Conservation (phyloP, 2,888 invertebrate species). For the Trichogramma evanescens region DNA sequence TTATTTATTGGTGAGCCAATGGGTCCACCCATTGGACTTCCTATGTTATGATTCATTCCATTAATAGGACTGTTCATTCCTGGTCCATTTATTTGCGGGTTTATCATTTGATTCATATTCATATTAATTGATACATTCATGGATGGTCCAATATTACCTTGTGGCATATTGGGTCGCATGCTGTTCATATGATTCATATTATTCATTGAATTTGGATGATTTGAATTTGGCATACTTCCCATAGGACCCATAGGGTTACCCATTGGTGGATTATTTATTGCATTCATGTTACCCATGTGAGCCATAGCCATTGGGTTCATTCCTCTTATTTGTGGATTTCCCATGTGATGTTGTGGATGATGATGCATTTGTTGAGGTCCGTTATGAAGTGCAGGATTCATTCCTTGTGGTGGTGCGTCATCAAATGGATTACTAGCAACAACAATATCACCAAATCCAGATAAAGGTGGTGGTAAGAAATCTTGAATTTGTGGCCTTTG, state of each 20-base stretch:
- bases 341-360: slow-evolving; percentile 56
- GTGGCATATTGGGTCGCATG: slow-evolving; percentile 69
- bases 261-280: slow-evolving; percentile 45
- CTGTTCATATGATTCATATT: slow-evolving; percentile 64
- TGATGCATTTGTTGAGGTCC: slow-evolving; percentile 48
- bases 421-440: slow-evolving; percentile 93
- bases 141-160: slow-evolving; percentile 55
- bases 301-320: slow-evolving; percentile 55
- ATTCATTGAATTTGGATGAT: slow-evolving; percentile 56
- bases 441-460: slow-evolving; percentile 88
- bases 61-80: slow-evolving; percentile 64
- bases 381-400: slow-evolving; percentile 50
- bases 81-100: slow-evolving; percentile 46
- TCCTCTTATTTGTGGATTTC: slow-evolving; percentile 60
- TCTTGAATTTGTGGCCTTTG: slow-evolving; percentile 70
- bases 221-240: slow-evolving; percentile 55
- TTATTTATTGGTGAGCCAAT: slow-evolving; percentile 61
- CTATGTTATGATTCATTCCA: slow-evolving; percentile 59
- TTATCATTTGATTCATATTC: slow-evolving; percentile 48
- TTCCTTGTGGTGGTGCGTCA: slow-evolving; percentile 62
- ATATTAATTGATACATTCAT: slow-evolving; percentile 42
- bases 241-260: slow-evolving; percentile 56
- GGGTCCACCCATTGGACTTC: slow-evolving; percentile 61
- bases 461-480: slow-evolving; percentile 74
- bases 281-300: slow-evolving; percentile 47